These are phyloP conservation scores for Tichodroma muraria DNA, from an alignment of 2,113 vertebrate species.

Conservation along the genomic window DNA sequence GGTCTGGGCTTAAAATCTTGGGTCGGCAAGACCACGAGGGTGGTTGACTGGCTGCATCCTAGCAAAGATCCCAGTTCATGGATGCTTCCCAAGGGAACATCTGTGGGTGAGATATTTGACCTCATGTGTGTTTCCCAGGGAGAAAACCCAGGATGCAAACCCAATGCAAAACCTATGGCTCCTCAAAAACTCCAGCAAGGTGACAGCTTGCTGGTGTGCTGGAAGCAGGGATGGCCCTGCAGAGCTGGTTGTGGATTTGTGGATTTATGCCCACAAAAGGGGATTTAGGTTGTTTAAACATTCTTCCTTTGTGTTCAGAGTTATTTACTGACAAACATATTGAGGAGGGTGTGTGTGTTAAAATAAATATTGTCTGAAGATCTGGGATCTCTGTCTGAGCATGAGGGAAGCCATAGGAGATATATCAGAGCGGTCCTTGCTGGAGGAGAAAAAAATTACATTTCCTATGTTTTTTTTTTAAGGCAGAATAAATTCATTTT, in stretches of 20 bases:
- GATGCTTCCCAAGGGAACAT: not conserved
- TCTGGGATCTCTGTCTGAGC: not conserved
- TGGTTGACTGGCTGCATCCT: not conserved
- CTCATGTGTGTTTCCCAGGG: not conserved
- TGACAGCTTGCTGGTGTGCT: not conserved
- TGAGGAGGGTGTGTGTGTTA: not conserved
- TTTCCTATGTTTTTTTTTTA: not conserved
- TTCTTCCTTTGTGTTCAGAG: not conserved
- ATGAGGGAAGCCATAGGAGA: not conserved
- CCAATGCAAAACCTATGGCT: fast-evolving
- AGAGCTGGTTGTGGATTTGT: not conserved
- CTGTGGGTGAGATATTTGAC: not conserved
- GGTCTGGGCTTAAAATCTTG: not conserved
- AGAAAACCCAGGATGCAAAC: not conserved
- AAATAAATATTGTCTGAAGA: not conserved
- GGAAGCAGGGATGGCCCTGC: not conserved
- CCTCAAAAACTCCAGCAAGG: not conserved
- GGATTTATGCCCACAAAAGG: not conserved
- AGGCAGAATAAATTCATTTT: not conserved
- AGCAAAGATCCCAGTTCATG: not conserved
- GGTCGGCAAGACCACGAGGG: fast-evolving
- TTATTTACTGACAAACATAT: not conserved
- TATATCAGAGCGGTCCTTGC: not conserved
- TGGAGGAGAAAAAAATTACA: not conserved
- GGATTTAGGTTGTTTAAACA: not conserved